Evolutionary conservation across 2,888 invertebrate species (phyloP), one percentile per base, ranked within the genome.

Genomic region (Standfussiana lucernea): DNA sequence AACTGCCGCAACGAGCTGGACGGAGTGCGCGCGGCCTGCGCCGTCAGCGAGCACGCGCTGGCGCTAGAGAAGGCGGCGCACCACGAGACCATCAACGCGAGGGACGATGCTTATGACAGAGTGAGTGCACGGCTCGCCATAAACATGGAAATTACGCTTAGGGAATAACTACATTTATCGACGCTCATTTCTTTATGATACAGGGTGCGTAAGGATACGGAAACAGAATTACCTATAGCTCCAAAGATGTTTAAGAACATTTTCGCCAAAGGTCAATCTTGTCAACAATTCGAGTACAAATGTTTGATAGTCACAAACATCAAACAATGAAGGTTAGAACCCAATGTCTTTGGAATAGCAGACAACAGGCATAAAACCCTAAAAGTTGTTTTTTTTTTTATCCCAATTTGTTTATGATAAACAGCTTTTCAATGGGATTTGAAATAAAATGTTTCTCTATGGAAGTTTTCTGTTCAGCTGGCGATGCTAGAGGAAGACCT

Each of bases 1-100:
- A 96, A 96, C 91, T 92, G 94, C 73, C 96, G 95, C 88, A 95
- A 95, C 90, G 96, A 96, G 91, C 28, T 95, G 91, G 95, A 95
- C 11, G 90, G 92, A 11, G 91, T 83, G 68, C 93, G 93, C 70
- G 93, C 92, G 4, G 90, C 93, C 3, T 89, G 85, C 32, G 91
- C 91, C 4, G 87, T 85, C 42, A 50, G 85, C 77, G 93, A 93
- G 86, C 93, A 87, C 75, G 95, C 95, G 82, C 90, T 95, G 72
- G 85, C 90, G 40, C 82, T 88, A 37, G 95, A 96, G 90, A 91
- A 94, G 2, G 92, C 92, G 66, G 94, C 94, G 71, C 88, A 90
- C 3, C 85, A 82, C 1, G 94, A 93, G 1, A 91, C 93, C 47
- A 83, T 92, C 24, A 85, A 85, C 61, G 91, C 92, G 80, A 82